Conservation (phyloP, 2,797 vertebrate genomes). For the Takifugu rubripes region DNA sequence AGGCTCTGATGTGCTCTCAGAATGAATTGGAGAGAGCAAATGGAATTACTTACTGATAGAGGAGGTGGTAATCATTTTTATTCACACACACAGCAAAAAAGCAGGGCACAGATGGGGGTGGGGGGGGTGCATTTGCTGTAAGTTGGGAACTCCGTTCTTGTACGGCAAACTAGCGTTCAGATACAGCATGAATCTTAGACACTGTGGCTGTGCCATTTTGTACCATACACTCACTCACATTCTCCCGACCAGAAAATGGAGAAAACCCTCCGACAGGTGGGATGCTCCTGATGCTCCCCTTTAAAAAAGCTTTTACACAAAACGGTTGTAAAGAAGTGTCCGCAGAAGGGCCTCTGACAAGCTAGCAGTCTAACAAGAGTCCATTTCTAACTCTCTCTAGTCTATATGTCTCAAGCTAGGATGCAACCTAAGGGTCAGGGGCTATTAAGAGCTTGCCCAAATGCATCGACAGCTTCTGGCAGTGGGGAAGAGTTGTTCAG, state of each 20-base stretch:
- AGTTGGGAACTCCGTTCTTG: conserved; percentile 45
- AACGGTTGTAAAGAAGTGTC: no score
- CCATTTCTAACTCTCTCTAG: no score
- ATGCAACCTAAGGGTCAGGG: no score
- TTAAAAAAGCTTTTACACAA: conserved; percentile 12
- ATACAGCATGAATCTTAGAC: conserved; percentile 57
- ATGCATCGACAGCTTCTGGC: no score
- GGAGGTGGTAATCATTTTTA: conserved; percentile 72
- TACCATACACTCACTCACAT: conserved; percentile 53
- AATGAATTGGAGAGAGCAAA: conserved; percentile 69
- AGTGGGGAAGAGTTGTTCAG: conserved; percentile 7
- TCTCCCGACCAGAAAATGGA: conserved; percentile 43
- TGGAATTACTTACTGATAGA: conserved; percentile 72
- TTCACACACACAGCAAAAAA: conserved; percentile 52
- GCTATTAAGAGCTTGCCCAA: no score
- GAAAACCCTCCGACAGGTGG: conserved; percentile 41
- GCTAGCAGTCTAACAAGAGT: no score
- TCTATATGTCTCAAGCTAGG: no score
- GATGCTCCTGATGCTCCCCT: conserved; percentile 36
- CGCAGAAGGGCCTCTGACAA: no score
- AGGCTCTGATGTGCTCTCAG: conserved; percentile 69
- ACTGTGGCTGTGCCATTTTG: conserved; percentile 47
- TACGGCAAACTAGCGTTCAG: conserved; percentile 44
- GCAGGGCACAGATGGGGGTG: conserved; percentile 33
- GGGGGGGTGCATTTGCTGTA: conserved; percentile 44